Base-by-base conservation (phyloP, 2,888 invertebrate genomes). In the Heliconius cydno region DNA sequence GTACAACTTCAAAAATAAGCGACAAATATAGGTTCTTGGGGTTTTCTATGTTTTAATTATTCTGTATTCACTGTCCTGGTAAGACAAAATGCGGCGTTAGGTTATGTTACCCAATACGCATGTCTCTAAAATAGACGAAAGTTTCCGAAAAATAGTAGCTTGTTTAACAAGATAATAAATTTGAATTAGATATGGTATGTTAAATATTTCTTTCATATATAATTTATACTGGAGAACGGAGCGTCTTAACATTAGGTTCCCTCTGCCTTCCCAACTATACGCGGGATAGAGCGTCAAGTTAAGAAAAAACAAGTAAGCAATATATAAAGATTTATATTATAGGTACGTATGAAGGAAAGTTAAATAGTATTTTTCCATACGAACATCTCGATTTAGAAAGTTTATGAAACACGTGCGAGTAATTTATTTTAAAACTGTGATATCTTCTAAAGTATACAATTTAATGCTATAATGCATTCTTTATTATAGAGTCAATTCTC, bases 371-470 rank as follows among this genome's bases (percentile, higher is more conserved):
- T 68, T 68, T 68, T n/a, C 38, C 68, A 68, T 38, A 68, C 38
- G n/a, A 38, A 68, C n/a, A n/a, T 38, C 38, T 68, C 68, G 68
- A 68, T n/a, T 38, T 68, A 38, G 68, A 68, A 4, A 68, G 22
- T 38, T 68, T 38, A 34, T 22, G 67, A 67, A 67, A 38, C 67
- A 67, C 34, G 67, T 38, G 67, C n/a, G 34, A 12, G 38, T n/a
- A 38, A 38, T 38, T 12, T 30, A 22, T 52, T 52, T 52, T 72
- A 19, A 68, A 68, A 13, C 38, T 68, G 67, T 67, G 38, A 38
- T 68, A 68, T 38, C 12, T 68, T 38, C 38, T 68, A 22, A 38
- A 60, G 10, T 38, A 30, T 38, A 38, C 38, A 38, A 12, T 63
- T 63, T 63, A 63, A n/a, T 63, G 12, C 12, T 4, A 10, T 25